A percentile compares a stretch with the other conserved stretches of the same genome.
phyloP scores from a whole-genome alignment of 1,140 invertebrate genomes.

The Polypedilum vanderplanki region DNA sequence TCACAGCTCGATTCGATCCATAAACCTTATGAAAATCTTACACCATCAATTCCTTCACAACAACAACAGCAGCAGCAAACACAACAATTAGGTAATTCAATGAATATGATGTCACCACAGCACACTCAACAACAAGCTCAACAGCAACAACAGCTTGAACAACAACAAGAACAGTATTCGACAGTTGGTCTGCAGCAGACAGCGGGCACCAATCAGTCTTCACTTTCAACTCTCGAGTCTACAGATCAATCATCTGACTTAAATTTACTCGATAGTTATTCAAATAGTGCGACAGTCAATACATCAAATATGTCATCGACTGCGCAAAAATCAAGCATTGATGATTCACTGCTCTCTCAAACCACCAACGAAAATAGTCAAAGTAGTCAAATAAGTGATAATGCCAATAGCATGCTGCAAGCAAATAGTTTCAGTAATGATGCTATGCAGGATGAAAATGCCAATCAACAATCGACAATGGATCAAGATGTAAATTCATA shows the following conservation, averaged over 20 bases:
- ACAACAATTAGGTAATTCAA: conserved; percentile 27
- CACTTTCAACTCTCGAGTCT: conserved; percentile 29
- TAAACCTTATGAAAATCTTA: conserved; percentile 32
- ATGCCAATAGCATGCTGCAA: not conserved
- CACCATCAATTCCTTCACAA: conserved; percentile 33
- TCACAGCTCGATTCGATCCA: conserved; percentile 34
- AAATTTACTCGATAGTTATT: conserved; percentile 18
- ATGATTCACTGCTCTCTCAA: conserved; percentile 25
- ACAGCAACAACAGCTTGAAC: conserved; percentile 29
- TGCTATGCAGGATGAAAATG: conserved; percentile 8
- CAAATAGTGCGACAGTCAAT: conserved; percentile 20
- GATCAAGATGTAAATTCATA: not conserved
- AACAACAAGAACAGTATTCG: conserved; percentile 29
- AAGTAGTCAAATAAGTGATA: conserved; percentile 23
- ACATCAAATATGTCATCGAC: conserved; percentile 22
- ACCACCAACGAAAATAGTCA: conserved; percentile 25
- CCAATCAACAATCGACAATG: conserved; percentile 17
- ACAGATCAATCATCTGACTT: conserved; percentile 16
- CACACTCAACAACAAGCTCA: not conserved
- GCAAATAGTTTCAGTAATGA: not conserved
- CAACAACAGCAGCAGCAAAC: conserved; percentile 34
- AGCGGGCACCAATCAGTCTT: conserved; percentile 25
- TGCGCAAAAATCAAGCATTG: conserved; percentile 15
- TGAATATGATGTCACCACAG: conserved; percentile 29
- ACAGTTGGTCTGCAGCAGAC: not conserved